Base-by-base conservation (phyloP, 2,797 vertebrate species). In the Micromesistius poutassou region DNA sequence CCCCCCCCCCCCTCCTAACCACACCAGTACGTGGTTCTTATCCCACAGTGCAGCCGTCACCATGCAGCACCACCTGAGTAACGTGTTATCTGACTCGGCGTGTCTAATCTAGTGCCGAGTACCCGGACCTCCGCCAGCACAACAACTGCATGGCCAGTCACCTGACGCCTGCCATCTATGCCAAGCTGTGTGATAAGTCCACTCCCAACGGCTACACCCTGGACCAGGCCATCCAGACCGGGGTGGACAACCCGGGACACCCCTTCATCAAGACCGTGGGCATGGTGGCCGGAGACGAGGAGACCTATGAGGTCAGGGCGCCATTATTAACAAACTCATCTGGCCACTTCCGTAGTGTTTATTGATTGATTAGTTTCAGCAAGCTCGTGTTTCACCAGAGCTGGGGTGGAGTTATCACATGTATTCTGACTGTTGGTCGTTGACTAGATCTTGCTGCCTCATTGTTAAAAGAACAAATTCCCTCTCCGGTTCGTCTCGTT, bases 81-180 rank as follows among this genome's bases (percentile, higher is more conserved):
- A 82, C 85, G 80, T 82, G 42, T n/a, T 30, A 0, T 79, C 68
- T 86, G 19, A 16, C 16, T 90, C 4, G 83, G 82, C 85, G 62
- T 78, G 22, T 62, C 46, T 62, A n/a, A 68, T 62, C 10, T 93
- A 99, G 98, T 22, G 96, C 97, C 0, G 98, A 99, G 88, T 99
- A 95, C 85, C 98, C 98, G 0, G 97, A 99, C 89, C 94, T 99
- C 84, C 94, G 97, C 85, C 97, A 97, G 90, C 98, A 99, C 91
- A 99, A 99, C 93, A 99, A 99, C 92, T 99, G 97, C 93, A 98
- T 99, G 98, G 96, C 98, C 82, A 96, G 92, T 89, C 92, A 90
- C 92, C 92, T 99, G 91, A 98, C 96, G 0, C 98, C 98, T 3
- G 92, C 95, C 82, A 86, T 99, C 89, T 99, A 99, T 0, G 92